phyloP scores from a whole-genome alignment of 2,113 vertebrate species.

The Corvus cornix region DNA sequence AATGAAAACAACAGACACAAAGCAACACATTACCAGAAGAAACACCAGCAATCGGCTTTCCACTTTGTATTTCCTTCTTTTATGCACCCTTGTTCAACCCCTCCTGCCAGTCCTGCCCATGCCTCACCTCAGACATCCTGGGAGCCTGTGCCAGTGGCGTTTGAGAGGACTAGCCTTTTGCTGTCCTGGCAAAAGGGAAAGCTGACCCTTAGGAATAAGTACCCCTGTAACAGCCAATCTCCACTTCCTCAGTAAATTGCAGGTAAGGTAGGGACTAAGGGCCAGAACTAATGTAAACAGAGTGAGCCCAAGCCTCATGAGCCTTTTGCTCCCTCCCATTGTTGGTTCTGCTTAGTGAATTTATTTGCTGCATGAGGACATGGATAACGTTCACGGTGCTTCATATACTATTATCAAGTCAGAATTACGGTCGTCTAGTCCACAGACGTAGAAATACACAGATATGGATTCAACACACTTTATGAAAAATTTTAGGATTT shows the following conservation, averaged over 20 bases:
- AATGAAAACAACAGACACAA: constrained; percentile 40
- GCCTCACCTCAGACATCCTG: neutral
- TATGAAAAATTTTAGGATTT: neutral
- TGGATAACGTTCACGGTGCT: neutral
- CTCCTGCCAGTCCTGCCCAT: neutral
- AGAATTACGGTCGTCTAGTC: neutral
- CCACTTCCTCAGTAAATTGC: neutral
- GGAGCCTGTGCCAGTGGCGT: neutral
- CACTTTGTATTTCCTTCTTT: neutral
- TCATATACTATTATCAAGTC: neutral
- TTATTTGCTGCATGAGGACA: neutral
- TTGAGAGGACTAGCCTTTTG: neutral
- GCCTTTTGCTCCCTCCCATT: neutral
- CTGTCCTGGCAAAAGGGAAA: neutral
- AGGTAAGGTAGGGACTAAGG: neutral
- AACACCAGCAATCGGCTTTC: neutral
- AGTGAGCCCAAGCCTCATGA: neutral
- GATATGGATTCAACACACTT: neutral
- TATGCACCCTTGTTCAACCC: neutral
- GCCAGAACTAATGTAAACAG: neutral
- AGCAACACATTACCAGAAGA: neutral
- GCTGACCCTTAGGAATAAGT: neutral
- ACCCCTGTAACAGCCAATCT: neutral
- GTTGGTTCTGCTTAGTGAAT: neutral
- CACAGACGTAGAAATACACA: neutral